Evolutionary conservation across 1,140 invertebrate species (phyloP).

Genomic region (Diuraphis noxia): DNA sequence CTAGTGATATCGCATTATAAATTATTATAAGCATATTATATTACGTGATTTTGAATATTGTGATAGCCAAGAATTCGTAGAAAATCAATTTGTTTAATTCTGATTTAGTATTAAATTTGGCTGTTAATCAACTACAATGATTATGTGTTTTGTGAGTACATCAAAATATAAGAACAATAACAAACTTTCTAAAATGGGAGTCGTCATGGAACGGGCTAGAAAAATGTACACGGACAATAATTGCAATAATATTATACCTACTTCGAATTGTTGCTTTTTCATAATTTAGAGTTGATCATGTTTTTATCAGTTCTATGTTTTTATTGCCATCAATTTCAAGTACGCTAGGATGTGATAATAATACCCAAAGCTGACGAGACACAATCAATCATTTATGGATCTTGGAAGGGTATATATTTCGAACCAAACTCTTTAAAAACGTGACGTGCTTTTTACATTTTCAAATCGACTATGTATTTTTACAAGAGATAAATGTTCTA

Average conservation of each 20-base stretch:
- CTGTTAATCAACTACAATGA: background rate
- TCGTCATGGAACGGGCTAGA: background rate
- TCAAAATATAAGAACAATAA: background rate
- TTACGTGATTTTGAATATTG: background rate
- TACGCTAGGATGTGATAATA: background rate
- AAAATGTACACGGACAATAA: background rate
- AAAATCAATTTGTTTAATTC: background rate
- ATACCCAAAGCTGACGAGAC: background rate
- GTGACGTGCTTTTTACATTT: background rate
- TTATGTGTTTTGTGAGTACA: background rate
- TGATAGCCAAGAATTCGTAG: background rate
- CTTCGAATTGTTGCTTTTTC: background rate
- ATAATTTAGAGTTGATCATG: background rate
- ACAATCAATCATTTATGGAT: background rate
- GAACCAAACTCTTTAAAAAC: background rate
- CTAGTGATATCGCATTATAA: background rate
- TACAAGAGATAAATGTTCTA: background rate
- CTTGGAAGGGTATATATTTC: background rate
- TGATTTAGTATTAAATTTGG: background rate
- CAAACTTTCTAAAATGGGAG: background rate
- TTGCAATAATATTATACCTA: background rate
- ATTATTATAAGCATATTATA: background rate
- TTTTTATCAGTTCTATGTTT: background rate
- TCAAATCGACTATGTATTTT: background rate
- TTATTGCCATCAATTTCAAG: background rate